These are phyloP conservation scores for Pharmacophagus antenor DNA, from an alignment of 2,888 invertebrate genomes.

Conservation along the genomic window DNA sequence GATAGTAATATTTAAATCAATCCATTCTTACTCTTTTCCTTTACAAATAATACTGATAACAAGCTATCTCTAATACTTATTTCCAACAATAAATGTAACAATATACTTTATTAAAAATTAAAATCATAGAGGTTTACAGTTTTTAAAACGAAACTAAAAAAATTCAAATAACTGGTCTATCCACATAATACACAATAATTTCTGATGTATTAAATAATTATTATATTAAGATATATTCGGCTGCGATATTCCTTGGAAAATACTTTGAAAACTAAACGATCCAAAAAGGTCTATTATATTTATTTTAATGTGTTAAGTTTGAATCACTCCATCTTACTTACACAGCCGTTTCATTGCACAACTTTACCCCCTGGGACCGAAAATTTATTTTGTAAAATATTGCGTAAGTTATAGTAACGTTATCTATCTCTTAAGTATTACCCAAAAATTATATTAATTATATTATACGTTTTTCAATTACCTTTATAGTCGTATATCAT, in stretches of 20 bases:
- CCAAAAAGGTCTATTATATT: constrained; percentile 1
- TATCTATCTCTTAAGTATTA: no score
- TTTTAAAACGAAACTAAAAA: no score
- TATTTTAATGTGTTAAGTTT: constrained; percentile 23
- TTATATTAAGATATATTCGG: neutral
- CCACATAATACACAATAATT: neutral
- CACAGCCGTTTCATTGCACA: constrained; percentile 3
- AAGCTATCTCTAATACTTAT: no score
- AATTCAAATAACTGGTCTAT: neutral
- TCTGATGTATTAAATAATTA: neutral
- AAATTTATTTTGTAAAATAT: neutral
- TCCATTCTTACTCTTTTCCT: no score
- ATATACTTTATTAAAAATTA: no score
- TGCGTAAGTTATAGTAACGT: neutral
- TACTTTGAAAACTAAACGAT: neutral
- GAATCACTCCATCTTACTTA: constrained; percentile 11
- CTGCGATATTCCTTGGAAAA: neutral
- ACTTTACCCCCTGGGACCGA: constrained; percentile 1
- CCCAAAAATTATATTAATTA: no score
- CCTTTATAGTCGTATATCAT: no score
- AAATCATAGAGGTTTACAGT: no score
- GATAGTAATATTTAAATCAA: no score
- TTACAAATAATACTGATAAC: no score
- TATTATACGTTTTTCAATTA: no score
- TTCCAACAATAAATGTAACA: no score